Conservation (phyloP, 2,888 invertebrate genomes). For the Nomada fabriciana region DNA sequence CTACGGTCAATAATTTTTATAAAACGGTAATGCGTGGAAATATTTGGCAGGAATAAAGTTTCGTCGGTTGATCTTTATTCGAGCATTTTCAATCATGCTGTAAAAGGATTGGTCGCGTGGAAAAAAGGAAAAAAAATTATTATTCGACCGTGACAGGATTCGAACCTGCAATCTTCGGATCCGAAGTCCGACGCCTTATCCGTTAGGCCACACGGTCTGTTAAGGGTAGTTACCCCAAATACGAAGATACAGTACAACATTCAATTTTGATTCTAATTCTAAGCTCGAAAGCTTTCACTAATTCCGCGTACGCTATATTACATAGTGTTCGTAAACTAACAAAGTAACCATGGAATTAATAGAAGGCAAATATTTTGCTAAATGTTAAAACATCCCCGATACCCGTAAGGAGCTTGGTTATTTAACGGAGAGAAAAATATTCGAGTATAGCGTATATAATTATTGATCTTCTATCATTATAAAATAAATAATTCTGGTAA, state of each 20-base stretch:
- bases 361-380: not conserved
- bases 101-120: not conserved
- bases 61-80: not conserved
- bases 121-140: conserved; percentile 10
- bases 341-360: too few species aligned
- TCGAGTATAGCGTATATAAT: not conserved
- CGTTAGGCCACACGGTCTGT: conserved; percentile 88
- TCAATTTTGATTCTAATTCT: conserved; percentile 6
- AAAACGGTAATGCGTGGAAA: not conserved
- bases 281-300: not conserved
- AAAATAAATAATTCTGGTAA: not conserved
- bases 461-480: not conserved
- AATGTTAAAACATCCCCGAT: not conserved
- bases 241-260: conserved; percentile 24
- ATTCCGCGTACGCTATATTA: not conserved
- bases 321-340: not conserved
- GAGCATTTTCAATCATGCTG: not conserved
- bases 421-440: not conserved
- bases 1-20: not conserved
- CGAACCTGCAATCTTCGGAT: conserved; percentile 87
- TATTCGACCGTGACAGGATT: conserved; percentile 85
- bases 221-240: conserved; percentile 75
- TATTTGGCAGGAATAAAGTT: not conserved
- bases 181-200: conserved; percentile 89
- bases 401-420: not conserved